Base-by-base conservation (phyloP, 2,888 invertebrate species). In the Lingula anatina region DNA sequence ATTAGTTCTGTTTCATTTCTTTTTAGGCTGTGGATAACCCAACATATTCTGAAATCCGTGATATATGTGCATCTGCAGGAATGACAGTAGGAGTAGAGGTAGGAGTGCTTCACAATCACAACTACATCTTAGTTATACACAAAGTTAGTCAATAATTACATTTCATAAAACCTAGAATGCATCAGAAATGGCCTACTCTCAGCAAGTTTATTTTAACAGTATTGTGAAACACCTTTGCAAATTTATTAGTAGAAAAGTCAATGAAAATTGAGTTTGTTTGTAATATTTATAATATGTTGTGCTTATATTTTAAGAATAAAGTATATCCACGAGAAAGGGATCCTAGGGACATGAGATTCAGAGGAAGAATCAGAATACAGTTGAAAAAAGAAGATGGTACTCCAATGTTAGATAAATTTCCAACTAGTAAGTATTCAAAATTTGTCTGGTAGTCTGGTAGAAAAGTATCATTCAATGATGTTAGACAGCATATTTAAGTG, bases 301-400 rank as follows among this genome's bases (percentile, higher is more conserved):
- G n/a, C n/a, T n/a, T n/a, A n/a, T n/a, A n/a, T n/a, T n/a, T n/a
- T n/a, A n/a, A 75, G 72, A 75, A 76, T 53, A 97, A 96, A 79
- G 81, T 90, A 31, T 94, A 96, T 75, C 84, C 90, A 5, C 81
- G 93, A 39, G 97, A 97, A 75, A 83, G 85, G 51, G 95, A 94
- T 75, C 90, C 91, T 79, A 57, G 68, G 44, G 97, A 97, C 79
- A 80, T 87, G 53, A 78, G 86, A 41, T 85, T 83, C 66, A 83
- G 90, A 59, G 97, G 97, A 1, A 83, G 97, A 51, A 88, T 99
- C 56, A 82, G 96, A 47, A 87, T 99, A 0, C 95, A 97, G 71
- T 78, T 99, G 53, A 90, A 87, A 72, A 88, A 91, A 75, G 91
- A 93, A 70, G 90, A 94, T 77, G 93, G 91, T 0, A 80, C 84